A percentile compares a stretch with the other conserved stretches of the same genome.
Conservation (phyloP, 2,797 vertebrate genomes). For the Platyrinchus mystaceus region DNA sequence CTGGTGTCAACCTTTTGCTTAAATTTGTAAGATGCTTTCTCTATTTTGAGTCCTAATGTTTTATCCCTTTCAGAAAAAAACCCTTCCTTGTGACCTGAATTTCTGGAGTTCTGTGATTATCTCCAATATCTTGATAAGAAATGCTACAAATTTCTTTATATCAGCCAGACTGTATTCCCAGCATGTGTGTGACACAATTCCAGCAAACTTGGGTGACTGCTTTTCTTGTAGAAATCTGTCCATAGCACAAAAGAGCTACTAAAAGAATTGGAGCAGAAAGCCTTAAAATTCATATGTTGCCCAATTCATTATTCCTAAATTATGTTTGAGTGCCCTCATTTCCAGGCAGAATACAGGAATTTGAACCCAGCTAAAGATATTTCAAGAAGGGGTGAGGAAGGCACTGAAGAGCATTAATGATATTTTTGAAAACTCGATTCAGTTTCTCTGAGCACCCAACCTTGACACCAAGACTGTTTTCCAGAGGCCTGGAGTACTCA, state of each 20-base stretch:
- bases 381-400: background rate
- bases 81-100: constrained; percentile 1
- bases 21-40: background rate
- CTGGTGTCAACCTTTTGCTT: constrained; percentile 1
- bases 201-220: background rate
- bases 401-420: background rate
- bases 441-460: background rate
- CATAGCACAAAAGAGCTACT: background rate
- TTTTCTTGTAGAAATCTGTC: constrained; percentile 23
- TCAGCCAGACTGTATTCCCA: constrained; percentile 28
- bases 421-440: background rate
- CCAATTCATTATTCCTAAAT: background rate
- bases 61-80: constrained; percentile 14
- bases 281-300: constrained; percentile 8
- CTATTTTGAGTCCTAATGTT: background rate
- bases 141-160: background rate
- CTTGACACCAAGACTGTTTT: background rate
- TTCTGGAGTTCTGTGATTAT: background rate
- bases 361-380: background rate
- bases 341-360: background rate
- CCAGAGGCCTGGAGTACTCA: background rate
- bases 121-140: background rate
- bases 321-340: background rate
- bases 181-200: background rate
- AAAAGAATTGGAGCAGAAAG: constrained; percentile 22